Conservation (phyloP, 2,888 invertebrate species). For the Sympetrum striolatum region DNA sequence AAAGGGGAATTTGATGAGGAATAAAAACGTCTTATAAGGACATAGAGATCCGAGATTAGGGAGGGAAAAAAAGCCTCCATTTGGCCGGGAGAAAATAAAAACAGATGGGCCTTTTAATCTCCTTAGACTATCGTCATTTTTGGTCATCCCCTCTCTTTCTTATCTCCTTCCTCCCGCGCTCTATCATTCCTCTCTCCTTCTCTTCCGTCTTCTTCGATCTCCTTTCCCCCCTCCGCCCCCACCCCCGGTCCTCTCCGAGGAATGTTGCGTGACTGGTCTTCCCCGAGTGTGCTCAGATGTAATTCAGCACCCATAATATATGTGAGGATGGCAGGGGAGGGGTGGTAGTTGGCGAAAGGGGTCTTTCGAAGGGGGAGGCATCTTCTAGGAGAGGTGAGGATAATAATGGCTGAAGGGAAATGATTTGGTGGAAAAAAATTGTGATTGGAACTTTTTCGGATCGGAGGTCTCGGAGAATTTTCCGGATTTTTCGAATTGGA, state of each 20-base stretch:
- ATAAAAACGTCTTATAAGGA: not conserved
- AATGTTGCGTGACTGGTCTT: slow-evolving; percentile 40
- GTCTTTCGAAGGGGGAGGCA: not conserved
- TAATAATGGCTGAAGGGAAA: not conserved
- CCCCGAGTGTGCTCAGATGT: slow-evolving; percentile 9
- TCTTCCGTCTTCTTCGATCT: not conserved
- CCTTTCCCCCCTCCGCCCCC: not conserved
- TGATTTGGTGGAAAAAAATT: too few species aligned
- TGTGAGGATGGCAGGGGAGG: not conserved
- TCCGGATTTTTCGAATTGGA: too few species aligned
- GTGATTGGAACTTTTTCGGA: too few species aligned
- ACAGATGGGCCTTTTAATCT: not conserved
- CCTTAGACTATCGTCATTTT: not conserved
- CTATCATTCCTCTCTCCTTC: not conserved
- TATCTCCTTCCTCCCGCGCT: not conserved
- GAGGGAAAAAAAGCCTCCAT: not conserved
- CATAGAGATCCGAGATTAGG: not conserved
- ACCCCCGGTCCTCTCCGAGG: slow-evolving; percentile 1
- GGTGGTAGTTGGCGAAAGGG: not conserved
- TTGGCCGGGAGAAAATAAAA: too few species aligned
- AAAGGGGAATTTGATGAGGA: not conserved
- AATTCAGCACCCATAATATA: slow-evolving; percentile 42
- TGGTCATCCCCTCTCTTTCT: not conserved
- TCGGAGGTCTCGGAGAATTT: too few species aligned
- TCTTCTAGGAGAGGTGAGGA: not conserved